Conservation (phyloP, 2,797 vertebrate genomes). For the Chaunax sp. region DNA sequence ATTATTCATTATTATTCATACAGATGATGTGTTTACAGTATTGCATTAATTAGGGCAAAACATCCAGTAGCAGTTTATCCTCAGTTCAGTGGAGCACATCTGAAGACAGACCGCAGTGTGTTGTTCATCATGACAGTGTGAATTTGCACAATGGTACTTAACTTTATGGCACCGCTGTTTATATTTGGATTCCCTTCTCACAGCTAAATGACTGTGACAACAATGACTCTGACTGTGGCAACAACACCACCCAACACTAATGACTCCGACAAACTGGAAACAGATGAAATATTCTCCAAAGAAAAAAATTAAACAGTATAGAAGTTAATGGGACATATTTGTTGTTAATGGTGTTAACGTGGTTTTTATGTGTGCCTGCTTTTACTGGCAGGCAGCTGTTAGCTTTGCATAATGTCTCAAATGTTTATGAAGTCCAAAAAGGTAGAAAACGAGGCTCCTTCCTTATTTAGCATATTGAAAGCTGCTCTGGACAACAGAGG, state of each 20-base stretch:
- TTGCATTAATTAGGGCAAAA: neutral
- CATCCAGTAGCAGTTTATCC: neutral
- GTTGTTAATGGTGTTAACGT: neutral
- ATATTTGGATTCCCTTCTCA: constrained; percentile 69
- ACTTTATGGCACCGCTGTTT: constrained; percentile 74
- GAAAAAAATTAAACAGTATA: neutral
- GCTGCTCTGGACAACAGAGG: neutral
- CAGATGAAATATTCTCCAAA: constrained; percentile 1
- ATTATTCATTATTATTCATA: neutral
- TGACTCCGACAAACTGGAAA: constrained; percentile 3
- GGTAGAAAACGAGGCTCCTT: neutral
- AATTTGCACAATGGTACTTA: constrained; percentile 73
- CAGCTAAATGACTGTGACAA: constrained; percentile 68
- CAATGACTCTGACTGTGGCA: constrained; percentile 45
- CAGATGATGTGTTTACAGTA: neutral
- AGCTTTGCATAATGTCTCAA: neutral
- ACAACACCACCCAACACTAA: constrained; percentile 30
- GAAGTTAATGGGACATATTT: neutral
- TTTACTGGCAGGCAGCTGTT: neutral
- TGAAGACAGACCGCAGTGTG: constrained; percentile 16
- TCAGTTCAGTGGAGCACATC: constrained; percentile 17
- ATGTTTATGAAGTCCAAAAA: neutral
- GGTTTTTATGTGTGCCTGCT: too few relatives aligned
- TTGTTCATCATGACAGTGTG: constrained; percentile 67
- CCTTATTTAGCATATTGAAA: neutral